phyloP scores from a whole-genome alignment of 2,888 invertebrate species.

The Nephrotoma flavescens region DNA sequence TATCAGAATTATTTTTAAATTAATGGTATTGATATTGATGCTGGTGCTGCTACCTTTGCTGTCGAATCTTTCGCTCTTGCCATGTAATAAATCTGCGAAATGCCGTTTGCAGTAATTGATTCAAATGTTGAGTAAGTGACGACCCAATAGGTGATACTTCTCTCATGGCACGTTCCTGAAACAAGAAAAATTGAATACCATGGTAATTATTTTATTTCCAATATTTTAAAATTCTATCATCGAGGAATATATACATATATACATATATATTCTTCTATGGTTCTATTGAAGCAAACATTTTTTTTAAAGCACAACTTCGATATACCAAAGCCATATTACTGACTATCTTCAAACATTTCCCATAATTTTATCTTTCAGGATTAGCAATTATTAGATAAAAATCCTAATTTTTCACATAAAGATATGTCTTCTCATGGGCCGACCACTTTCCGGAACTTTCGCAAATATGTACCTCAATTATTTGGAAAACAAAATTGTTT shows the following conservation, averaged over 20 bases:
- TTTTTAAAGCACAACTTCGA: background rate
- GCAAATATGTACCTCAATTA: too few relatives aligned
- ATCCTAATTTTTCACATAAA: too few relatives aligned
- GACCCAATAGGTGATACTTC: slow-evolving; percentile 69
- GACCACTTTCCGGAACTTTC: too few relatives aligned
- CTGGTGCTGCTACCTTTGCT: slow-evolving; percentile 24
- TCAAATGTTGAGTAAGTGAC: slow-evolving; percentile 70
- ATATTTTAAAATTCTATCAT: background rate
- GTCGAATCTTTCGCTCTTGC: slow-evolving; percentile 57
- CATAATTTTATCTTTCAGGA: too few relatives aligned
- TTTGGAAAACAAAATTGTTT: too few relatives aligned
- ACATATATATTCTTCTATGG: too few relatives aligned
- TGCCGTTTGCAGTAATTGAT: slow-evolving; percentile 73
- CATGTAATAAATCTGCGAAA: slow-evolving; percentile 74
- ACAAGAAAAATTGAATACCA: slow-evolving; percentile 7
- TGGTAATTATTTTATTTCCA: background rate
- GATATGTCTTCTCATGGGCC: too few relatives aligned
- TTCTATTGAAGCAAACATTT: background rate
- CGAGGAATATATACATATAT: too few relatives aligned
- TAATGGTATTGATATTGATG: background rate
- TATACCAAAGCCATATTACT: too few relatives aligned
- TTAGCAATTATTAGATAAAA: too few relatives aligned
- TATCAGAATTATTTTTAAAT: background rate
- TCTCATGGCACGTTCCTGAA: slow-evolving; percentile 63
- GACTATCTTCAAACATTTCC: too few relatives aligned